A percentile compares a stretch with the other conserved stretches of the same genome.
These are phyloP conservation scores for Corticium candelabrum DNA, from an alignment of 37 sponge, comb jelly and placozoan species.

Conservation along the genomic window DNA sequence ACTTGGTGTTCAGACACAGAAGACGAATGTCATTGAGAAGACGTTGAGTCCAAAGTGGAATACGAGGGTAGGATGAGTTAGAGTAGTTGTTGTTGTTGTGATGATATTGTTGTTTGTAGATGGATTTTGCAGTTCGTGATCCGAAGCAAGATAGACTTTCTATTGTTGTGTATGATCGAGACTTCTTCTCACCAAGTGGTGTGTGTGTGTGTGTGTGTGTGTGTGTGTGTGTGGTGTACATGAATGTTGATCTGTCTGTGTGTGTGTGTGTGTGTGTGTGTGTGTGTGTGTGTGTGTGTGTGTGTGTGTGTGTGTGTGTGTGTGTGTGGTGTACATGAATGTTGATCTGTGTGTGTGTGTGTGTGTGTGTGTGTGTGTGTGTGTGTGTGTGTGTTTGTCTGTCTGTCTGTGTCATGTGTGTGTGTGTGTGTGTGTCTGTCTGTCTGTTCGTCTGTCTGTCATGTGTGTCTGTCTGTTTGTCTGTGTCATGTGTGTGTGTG, in stretches of 20 bases:
- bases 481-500: too few relatives aligned
- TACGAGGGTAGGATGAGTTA: conserved; percentile 23
- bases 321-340: neutral
- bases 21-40: conserved; percentile 34
- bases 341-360: too few relatives aligned
- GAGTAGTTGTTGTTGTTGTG: neutral
- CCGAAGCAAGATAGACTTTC: conserved; percentile 32
- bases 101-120: conserved; percentile 14
- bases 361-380: too few relatives aligned
- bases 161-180: conserved; percentile 69
- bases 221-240: neutral
- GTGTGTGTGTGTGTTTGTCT: too few relatives aligned
- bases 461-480: too few relatives aligned
- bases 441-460: too few relatives aligned
- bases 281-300: neutral
- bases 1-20: conserved; percentile 29
- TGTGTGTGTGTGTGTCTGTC: too few relatives aligned
- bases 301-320: neutral
- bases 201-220: neutral
- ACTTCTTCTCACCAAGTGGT: conserved; percentile 81
- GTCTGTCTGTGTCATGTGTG: too few relatives aligned
- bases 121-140: conserved; percentile 47
- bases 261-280: neutral
- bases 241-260: neutral
- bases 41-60: conserved; percentile 73